Conservation (phyloP, 2,113 vertebrate species). For the Oxygymnocypris stewartii region DNA sequence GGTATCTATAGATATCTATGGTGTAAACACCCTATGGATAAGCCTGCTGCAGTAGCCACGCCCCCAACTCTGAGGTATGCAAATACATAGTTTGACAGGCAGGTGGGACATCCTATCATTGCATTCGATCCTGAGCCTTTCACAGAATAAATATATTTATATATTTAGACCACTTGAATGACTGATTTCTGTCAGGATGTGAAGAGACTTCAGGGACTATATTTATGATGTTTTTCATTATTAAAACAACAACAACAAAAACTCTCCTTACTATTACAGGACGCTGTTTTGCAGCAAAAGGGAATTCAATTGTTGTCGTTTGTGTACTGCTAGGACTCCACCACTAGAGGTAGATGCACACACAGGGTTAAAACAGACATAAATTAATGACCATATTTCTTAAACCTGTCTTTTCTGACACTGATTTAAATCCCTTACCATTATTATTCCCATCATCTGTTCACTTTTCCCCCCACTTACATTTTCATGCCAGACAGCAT, state of each 20-base stretch:
- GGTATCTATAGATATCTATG: no score
- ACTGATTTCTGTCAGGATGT: not conserved
- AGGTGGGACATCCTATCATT: not conserved
- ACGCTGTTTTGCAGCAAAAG: not conserved
- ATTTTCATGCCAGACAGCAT: conserved; percentile 1
- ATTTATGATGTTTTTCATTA: not conserved
- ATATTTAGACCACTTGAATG: not conserved
- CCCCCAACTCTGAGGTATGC: not conserved
- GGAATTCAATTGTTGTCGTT: not conserved
- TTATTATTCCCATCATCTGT: not conserved
- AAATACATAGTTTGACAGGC: not conserved
- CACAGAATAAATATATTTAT: not conserved
- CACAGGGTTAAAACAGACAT: conserved; percentile 37
- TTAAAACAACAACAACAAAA: not conserved
- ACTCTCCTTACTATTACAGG: not conserved
- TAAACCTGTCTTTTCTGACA: not conserved
- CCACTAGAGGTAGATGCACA: conserved; percentile 57
- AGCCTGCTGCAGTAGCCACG: not conserved
- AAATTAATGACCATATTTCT: not conserved
- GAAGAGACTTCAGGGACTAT: not conserved
- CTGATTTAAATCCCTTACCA: not conserved
- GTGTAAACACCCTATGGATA: not conserved
- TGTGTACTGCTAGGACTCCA: conserved; percentile 44
- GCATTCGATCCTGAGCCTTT: not conserved
- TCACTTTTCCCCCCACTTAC: not conserved